These are phyloP conservation scores for Eulimnadia texana DNA, from an alignment of 1,140 invertebrate genomes.

Conservation along the genomic window DNA sequence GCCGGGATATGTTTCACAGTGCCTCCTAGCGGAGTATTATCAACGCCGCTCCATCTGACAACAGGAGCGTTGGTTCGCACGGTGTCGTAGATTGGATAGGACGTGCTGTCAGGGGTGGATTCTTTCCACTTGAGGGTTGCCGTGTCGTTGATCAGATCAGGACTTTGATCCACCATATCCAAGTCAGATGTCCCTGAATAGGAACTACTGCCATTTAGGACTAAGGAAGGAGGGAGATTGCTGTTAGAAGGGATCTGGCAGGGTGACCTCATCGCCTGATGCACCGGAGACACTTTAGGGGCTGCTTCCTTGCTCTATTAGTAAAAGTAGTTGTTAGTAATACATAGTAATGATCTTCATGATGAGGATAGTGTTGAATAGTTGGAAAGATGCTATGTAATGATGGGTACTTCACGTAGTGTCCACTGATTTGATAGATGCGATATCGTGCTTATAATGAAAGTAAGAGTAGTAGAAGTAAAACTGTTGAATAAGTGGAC, in stretches of 20 bases:
- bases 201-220: slow-evolving; percentile 3
- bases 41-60: not conserved
- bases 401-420: too few species aligned
- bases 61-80: slow-evolving; percentile 1
- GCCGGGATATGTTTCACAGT: not conserved
- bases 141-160: slow-evolving; percentile 57
- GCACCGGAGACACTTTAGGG: slow-evolving; percentile 13
- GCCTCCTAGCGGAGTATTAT: not conserved
- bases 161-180: slow-evolving; percentile 41
- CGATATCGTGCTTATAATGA: too few species aligned
- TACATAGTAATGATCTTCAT: too few species aligned
- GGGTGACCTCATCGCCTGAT: not conserved
- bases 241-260: not conserved
- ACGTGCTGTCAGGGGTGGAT: not conserved
- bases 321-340: too few species aligned
- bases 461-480: too few species aligned
- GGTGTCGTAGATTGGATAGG: slow-evolving; percentile 1
- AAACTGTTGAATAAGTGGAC: too few species aligned
- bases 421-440: not conserved
- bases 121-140: slow-evolving; percentile 34
- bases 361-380: too few species aligned
- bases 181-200: slow-evolving; percentile 5
- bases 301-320: slow-evolving; percentile 20
- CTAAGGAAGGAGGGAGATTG: not conserved
- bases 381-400: too few species aligned